Evolutionary conservation across 2,888 invertebrate species (phyloP).

Genomic region (Hymenopus coronatus): DNA sequence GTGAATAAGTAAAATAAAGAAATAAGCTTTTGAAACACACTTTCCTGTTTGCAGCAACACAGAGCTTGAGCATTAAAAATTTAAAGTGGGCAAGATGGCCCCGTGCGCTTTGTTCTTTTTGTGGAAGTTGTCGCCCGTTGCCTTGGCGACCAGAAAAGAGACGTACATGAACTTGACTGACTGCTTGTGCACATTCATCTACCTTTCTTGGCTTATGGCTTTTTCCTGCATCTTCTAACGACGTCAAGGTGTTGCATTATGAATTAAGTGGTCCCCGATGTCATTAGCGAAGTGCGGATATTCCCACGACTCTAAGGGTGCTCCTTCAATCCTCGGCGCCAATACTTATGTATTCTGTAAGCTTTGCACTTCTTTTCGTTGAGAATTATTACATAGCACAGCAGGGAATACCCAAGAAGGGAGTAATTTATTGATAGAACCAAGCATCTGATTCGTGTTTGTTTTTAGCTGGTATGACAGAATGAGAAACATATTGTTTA

Average conservation of each 20-base stretch:
- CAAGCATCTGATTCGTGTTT: no score
- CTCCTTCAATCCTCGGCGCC: no score
- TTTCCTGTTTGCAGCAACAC: background rate
- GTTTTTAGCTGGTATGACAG: no score
- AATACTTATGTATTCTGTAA: no score
- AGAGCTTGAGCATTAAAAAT: background rate
- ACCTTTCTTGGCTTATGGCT: background rate
- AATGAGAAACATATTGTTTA: no score
- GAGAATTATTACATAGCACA: no score
- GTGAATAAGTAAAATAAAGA: background rate
- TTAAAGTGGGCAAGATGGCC: background rate
- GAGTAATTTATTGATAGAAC: no score
- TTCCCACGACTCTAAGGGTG: background rate
- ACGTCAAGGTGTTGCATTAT: background rate
- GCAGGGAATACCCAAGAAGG: no score
- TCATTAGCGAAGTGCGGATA: background rate
- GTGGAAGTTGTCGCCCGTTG: background rate
- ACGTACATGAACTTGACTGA: background rate
- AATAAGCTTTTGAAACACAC: background rate
- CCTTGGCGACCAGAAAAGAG: background rate
- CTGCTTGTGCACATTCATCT: background rate
- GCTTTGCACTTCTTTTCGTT: no score
- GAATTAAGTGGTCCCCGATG: background rate
- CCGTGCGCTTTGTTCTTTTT: background rate
- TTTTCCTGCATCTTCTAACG: background rate